Evolutionary conservation across 2,113 vertebrate species (phyloP).

Genomic region (Poicephalus gulielmi): DNA sequence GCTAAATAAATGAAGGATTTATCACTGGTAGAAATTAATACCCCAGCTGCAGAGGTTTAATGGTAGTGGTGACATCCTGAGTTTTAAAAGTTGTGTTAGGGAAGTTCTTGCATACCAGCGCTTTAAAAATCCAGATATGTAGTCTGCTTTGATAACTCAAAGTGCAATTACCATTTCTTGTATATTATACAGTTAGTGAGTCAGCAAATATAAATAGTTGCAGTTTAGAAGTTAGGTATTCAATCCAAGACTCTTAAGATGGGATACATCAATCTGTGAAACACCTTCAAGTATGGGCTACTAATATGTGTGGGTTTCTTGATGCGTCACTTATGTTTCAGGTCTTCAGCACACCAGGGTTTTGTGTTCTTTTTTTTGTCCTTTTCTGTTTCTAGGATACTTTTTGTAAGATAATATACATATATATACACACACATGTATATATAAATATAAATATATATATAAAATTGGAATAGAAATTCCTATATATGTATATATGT

Average conservation of each 20-base stretch:
- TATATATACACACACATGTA: no score
- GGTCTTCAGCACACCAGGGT: not conserved
- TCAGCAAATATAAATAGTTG: not conserved
- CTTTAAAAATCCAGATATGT: not conserved
- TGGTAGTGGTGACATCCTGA: not conserved
- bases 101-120: not conserved
- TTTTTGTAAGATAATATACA: not conserved
- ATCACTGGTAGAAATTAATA: not conserved
- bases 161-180: not conserved
- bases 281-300: not conserved
- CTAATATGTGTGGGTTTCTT: not conserved
- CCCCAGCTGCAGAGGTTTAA: not conserved
- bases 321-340: not conserved
- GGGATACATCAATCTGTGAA: not conserved
- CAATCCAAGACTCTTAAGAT: not conserved
- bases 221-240: not conserved
- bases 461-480: not conserved
- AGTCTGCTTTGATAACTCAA: not conserved
- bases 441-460: no score
- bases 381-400: not conserved
- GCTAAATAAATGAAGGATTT: not conserved
- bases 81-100: not conserved
- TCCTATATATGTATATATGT: not conserved
- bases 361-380: not conserved
- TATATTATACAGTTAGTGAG: not conserved